Evolutionary conservation across 2,797 vertebrate species (phyloP).

Genomic region (Spinus pinus): DNA sequence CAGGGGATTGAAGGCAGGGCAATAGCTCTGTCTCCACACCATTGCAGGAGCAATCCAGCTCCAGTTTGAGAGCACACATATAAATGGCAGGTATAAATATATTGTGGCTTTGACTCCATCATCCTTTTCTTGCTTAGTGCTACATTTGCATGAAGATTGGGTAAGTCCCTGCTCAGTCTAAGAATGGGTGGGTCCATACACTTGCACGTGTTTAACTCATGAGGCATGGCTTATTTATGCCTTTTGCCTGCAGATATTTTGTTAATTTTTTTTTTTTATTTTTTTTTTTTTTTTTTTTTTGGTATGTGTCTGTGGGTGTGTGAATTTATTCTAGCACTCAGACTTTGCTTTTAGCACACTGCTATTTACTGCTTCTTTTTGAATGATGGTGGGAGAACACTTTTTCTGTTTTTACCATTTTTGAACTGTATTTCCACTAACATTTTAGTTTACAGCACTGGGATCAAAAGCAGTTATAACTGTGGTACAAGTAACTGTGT

Average conservation of each 20-base stretch:
- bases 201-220: not conserved
- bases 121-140: not conserved
- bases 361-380: not conserved
- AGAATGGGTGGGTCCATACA: not conserved
- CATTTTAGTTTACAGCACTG: not conserved
- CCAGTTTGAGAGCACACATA: not conserved
- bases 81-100: not conserved
- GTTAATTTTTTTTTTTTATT: not conserved
- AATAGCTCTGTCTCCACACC: accelerated
- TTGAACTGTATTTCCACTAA: not conserved
- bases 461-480: not conserved
- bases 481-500: not conserved
- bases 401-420: not conserved
- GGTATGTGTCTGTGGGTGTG: no score
- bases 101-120: accelerated
- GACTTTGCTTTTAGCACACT: not conserved
- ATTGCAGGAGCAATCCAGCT: not conserved
- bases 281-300: no score
- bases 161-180: not conserved
- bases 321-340: not conserved
- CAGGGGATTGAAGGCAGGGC: not conserved
- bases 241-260: not conserved
- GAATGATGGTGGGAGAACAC: not conserved
- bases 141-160: accelerated
- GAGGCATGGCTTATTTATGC: not conserved